Conservation (phyloP, 2,113 vertebrate species). For the Nerophis ophidion region DNA sequence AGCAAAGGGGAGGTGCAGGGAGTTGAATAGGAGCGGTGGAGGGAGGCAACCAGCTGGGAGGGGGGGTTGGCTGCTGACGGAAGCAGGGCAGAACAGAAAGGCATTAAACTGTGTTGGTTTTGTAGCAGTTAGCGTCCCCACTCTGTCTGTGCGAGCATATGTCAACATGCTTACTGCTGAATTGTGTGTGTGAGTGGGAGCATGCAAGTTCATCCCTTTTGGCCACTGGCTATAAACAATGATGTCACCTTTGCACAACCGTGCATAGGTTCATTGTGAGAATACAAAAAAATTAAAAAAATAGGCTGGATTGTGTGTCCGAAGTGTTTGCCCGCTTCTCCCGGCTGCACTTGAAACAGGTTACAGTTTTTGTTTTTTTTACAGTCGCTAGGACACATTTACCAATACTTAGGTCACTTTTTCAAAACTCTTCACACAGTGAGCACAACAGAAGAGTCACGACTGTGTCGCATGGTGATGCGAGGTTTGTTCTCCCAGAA, state of each 20-base stretch:
- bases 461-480: too few species aligned
- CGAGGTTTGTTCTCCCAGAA: too few species aligned
- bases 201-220: slow-evolving; percentile 22
- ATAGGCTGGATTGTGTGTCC: not conserved
- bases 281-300: slow-evolving; percentile 9
- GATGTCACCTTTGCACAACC: not conserved
- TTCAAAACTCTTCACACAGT: too few species aligned
- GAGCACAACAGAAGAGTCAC: too few species aligned
- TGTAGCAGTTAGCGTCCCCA: slow-evolving; percentile 52
- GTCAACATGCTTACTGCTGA: slow-evolving; percentile 38
- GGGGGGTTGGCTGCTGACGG: slow-evolving; percentile 45
- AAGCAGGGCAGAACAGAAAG: slow-evolving; percentile 61
- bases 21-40: slow-evolving; percentile 26
- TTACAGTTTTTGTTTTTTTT: too few species aligned
- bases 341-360: slow-evolving; percentile 9
- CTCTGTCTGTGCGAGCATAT: slow-evolving; percentile 47
- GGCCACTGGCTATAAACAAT: slow-evolving; percentile 5
- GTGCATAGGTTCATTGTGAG: slow-evolving; percentile 11
- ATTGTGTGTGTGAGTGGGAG: slow-evolving; percentile 2
- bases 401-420: too few species aligned
- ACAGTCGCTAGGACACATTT: too few species aligned
- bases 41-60: slow-evolving; percentile 37
- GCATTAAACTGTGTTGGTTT: slow-evolving; percentile 61
- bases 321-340: not conserved
- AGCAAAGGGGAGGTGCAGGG: slow-evolving; percentile 41